Conservation (phyloP, 2,113 vertebrate species). For the Uropsilus gracilis region DNA sequence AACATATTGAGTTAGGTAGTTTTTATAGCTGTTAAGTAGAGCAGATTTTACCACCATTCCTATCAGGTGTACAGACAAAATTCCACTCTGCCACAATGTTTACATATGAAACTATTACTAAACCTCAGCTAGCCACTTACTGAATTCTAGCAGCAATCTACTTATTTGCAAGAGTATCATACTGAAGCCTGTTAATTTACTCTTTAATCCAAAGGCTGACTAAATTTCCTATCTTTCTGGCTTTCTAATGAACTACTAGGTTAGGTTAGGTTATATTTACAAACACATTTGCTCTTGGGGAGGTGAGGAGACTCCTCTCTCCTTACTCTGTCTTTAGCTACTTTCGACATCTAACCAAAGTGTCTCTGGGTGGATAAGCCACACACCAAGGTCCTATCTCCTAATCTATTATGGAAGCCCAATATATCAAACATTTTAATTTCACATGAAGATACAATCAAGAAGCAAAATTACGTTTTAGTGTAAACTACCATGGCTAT, state of each 20-base stretch:
- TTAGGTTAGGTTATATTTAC: constrained; percentile 12
- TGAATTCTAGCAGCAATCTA: neutral
- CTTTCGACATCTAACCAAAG: neutral
- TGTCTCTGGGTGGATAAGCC: neutral
- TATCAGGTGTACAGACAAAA: neutral
- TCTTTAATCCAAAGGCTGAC: constrained; percentile 30
- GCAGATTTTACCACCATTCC: neutral
- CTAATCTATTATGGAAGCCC: constrained; percentile 7
- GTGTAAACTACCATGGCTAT: constrained; percentile 10
- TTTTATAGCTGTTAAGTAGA: neutral
- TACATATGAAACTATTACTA: constrained; percentile 13
- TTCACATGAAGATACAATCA: constrained; percentile 39
- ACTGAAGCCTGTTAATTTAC: neutral
- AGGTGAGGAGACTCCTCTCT: neutral
- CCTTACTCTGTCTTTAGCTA: neutral
- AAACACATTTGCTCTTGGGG: neutral
- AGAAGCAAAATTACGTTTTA: constrained; percentile 30
- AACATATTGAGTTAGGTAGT: neutral
- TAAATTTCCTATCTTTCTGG: neutral
- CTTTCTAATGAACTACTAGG: neutral
- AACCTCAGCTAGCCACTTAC: neutral
- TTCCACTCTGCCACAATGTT: neutral
- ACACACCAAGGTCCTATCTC: neutral
- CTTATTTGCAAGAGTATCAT: neutral
- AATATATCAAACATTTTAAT: constrained; percentile 25